Evolutionary conservation across 2,113 vertebrate species (phyloP), one percentile per base, ranked within the genome.

Genomic region (Notarius lentiginosus): DNA sequence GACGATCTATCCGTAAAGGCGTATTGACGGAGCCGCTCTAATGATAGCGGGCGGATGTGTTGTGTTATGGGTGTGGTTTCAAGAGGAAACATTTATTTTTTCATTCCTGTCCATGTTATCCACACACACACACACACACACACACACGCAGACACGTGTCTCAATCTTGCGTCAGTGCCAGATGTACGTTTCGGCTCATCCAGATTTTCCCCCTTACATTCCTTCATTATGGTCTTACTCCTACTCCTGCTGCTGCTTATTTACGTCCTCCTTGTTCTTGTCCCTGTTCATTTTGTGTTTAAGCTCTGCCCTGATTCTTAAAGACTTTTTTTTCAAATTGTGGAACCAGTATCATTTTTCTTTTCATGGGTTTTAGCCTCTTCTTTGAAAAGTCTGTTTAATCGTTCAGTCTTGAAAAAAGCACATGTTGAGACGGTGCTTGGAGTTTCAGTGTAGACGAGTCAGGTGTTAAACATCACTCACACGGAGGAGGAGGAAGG

Each of bases 41-140:
- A 47, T 20, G 17, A 73, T 4, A 20, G 34, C 53, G 86, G 89
- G 84, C 84, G 92, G 88, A 87, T 73, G 4, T 24, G 30, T 56
- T 24, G 27, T 41, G 41, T 41, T 41, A 41, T 41, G 11, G 80
- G 68, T 53, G 83, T 61, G 0, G 27, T 47, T 88, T 47, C 1
- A 90, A 81, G 89, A 93, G 92, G 92, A 93, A 93, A 88, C 90
- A 41, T 79, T 83, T 70, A 72, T 89, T 84, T 41, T 91, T 91
- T 92, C 91, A 92, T 91, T 91, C 92, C 87, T 88, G 89, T 41
- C 34, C 34, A 41, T 41, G 34, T 41, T 41, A 41, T 41, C 2
- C 34, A 34, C 30, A 30, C 30, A 30, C 30, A 30, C 30, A n/a
- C n/a, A n/a, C n/a, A n/a, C 34, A 41, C 34, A 41, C 34, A 41